These are phyloP conservation scores for Sepioteuthis lessoniana DNA, from an alignment of 2,888 invertebrate genomes.

Conservation along the genomic window DNA sequence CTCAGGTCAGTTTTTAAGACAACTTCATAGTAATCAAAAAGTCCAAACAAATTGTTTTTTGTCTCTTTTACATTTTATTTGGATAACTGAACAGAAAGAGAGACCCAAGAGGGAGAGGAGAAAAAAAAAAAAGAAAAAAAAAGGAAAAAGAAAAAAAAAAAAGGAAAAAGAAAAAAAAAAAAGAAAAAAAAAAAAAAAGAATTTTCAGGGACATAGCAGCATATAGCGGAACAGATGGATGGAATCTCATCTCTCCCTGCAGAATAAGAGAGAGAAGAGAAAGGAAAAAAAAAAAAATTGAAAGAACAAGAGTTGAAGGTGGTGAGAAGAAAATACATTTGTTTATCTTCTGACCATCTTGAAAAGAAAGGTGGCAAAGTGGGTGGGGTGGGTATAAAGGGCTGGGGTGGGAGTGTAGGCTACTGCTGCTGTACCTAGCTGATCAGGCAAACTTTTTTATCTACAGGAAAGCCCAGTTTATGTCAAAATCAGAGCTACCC, in stretches of 20 bases:
- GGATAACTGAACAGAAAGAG: not conserved
- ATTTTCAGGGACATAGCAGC: too few relatives aligned
- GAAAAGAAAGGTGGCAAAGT: not conserved
- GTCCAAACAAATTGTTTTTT: not conserved
- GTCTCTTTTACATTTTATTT: not conserved
- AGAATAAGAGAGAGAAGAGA: too few relatives aligned
- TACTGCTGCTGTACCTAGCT: conserved; percentile 10
- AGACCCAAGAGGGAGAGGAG: not conserved
- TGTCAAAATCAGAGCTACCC: not conserved
- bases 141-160: not conserved
- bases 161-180: not conserved
- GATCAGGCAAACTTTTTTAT: not conserved
- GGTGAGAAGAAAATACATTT: not conserved
- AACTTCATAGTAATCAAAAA: not conserved
- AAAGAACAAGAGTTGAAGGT: not conserved
- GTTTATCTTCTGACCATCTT: not conserved
- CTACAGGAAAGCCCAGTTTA: not conserved
- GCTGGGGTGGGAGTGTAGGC: not conserved
- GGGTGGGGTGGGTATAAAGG: not conserved
- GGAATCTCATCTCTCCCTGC: not conserved
- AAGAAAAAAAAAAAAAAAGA: too few relatives aligned
- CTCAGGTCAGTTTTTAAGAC: too few relatives aligned
- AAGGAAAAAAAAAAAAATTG: too few relatives aligned
- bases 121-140: not conserved
- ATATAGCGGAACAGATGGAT: too few relatives aligned